Evolutionary conservation across 2,797 vertebrate species (phyloP).

Genomic region (Macroramphosus scolopax): DNA sequence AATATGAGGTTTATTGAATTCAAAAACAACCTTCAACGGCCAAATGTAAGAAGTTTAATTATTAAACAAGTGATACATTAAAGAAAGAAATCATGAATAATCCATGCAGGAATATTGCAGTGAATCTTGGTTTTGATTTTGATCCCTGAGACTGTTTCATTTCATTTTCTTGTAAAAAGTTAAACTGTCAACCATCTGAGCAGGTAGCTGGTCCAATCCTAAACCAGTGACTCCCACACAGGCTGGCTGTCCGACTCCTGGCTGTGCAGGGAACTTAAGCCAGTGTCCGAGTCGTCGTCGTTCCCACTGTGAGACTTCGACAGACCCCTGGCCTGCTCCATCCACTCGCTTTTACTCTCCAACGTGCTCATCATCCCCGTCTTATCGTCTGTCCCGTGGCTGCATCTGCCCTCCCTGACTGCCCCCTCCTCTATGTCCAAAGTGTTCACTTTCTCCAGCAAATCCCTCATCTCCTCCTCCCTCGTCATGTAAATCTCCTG

Average conservation of each 20-base stretch:
- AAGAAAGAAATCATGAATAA: too few species aligned
- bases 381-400: conserved; percentile 31
- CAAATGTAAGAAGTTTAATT: too few species aligned
- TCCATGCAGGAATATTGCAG: too few species aligned
- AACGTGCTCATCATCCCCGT: conserved; percentile 39
- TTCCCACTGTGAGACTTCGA: conserved; percentile 80
- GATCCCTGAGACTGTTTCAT: too few species aligned
- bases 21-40: too few species aligned
- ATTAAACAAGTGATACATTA: too few species aligned
- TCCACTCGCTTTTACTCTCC: conserved; percentile 76
- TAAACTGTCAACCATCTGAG: too few species aligned
- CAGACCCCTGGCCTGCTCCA: conserved; percentile 78
- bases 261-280: conserved; percentile 96
- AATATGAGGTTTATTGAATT: too few species aligned
- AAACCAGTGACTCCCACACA: conserved; percentile 67
- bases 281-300: conserved; percentile 95
- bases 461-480: conserved; percentile 82
- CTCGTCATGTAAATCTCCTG: conserved; percentile 80
- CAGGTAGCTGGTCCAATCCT: neutral
- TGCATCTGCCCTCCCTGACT: conserved; percentile 20
- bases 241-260: conserved; percentile 89
- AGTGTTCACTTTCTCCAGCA: conserved; percentile 81
- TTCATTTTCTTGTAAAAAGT: too few species aligned
- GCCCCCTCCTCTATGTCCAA: conserved; percentile 67
- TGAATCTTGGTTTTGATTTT: too few species aligned